Base-by-base conservation (phyloP, 2,113 vertebrate species). In the Mustela lutreola region DNA sequence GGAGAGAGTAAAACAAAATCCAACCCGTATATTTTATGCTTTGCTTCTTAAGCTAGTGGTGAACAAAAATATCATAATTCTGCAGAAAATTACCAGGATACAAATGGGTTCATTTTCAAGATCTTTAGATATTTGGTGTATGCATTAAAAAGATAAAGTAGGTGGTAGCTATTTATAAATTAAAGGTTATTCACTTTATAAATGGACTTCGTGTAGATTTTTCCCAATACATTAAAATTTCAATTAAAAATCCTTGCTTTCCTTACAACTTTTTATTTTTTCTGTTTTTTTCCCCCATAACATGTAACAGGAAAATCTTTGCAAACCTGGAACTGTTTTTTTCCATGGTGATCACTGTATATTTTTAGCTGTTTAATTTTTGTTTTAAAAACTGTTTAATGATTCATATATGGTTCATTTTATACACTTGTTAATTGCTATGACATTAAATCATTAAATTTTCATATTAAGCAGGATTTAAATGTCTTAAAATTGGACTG, bases 361-460 rank as follows among this genome's bases (percentile, higher is more conserved):
- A 83, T 56, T 78, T 94, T 89, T 42, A 63, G 63, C 28, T 71
- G 2, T 48, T 90, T 90, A 39, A 65, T 60, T 76, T 87, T 96
- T 79, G 62, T 86, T 92, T 50, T 2, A 45, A 75, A 48, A 91
- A 80, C 60, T 12, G 12, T 78, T 70, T 31, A 31, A 89, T 48
- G 14, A 48, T 58, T 95, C 18, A 42, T 15, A n/a, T 75, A 8
- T 36, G 24, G 15, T 28, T 87, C 21, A 45, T 83, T 97, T 86
- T 82, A 16, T n/a, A 21, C 2, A 5, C 28, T 67, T 85, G 39
- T 48, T 86, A 42, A 82, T 65, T 93, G 58, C 39, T 45, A 2
- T 82, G 48, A 85, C 50, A 63, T 31, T 50, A 39, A 63, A 11
- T 62, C 45, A 58, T 45, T 84, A 39, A 11, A 65, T 75, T 92